Percentiles rank a stretch among this genome's conserved stretches.
Evolutionary conservation across 2,797 vertebrate genomes (phyloP).

Genomic region (Morus bassanus): DNA sequence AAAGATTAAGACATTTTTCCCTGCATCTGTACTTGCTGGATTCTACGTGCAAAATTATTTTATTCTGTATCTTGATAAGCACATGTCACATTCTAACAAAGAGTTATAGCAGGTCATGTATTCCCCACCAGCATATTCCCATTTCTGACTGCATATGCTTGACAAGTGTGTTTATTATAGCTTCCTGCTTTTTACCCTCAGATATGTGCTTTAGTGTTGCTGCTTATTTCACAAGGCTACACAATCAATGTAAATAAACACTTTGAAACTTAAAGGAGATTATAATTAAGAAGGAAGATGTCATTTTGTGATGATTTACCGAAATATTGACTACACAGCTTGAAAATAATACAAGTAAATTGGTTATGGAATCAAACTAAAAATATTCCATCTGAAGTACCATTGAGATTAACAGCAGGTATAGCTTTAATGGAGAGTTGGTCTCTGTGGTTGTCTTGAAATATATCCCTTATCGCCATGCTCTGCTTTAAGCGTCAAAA

Average conservation of each 20-base stretch:
- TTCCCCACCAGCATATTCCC: background rate
- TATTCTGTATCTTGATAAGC: background rate
- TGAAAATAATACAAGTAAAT: conserved; percentile 23
- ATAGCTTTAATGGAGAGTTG: background rate
- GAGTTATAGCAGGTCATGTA: background rate
- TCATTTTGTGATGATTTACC: background rate
- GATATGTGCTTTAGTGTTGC: background rate
- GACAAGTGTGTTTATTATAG: background rate
- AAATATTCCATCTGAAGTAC: background rate
- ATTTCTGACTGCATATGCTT: background rate
- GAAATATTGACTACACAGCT: background rate
- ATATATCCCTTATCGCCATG: background rate
- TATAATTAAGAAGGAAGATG: conserved; percentile 30
- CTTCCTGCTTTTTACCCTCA: background rate
- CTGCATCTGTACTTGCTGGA: background rate
- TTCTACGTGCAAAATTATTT: background rate
- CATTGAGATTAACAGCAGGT: background rate
- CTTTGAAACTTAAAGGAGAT: background rate
- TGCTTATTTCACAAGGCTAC: background rate
- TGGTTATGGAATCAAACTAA: background rate
- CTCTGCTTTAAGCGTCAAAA: background rate
- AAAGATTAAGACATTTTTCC: background rate
- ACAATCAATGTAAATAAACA: conserved; percentile 26
- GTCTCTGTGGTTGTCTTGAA: background rate
- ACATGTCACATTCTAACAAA: background rate